phyloP scores from a whole-genome alignment of 1,140 invertebrate species.

The Odontomachus brunneus region DNA sequence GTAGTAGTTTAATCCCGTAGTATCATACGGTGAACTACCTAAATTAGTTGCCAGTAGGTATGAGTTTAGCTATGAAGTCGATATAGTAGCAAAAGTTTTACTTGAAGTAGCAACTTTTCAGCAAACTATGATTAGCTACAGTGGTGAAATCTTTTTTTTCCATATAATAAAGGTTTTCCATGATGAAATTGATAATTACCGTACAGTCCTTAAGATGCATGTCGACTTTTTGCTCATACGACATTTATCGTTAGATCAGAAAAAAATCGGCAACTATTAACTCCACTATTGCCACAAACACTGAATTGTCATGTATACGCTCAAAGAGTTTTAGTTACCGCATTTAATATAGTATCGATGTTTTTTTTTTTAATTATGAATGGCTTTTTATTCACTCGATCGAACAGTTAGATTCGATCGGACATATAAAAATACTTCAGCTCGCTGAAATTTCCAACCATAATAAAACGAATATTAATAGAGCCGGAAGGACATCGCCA shows the following conservation, averaged over 20 bases:
- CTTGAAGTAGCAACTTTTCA: no score
- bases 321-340: not conserved
- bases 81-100: no score
- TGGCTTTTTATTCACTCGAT: conserved; percentile 32
- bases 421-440: conserved; percentile 18
- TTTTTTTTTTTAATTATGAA: not conserved
- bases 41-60: no score
- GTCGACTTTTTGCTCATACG: no score
- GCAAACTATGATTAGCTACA: no score
- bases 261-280: not conserved
- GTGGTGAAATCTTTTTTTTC: no score
- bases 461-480: conserved; percentile 52
- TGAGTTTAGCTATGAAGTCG: no score
- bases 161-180: no score
- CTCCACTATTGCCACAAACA: not conserved
- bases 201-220: no score
- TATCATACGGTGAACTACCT: no score
- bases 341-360: conserved; percentile 6
- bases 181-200: no score
- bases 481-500: conserved; percentile 41
- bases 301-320: not conserved
- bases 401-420: not conserved
- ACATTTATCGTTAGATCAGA: not conserved
- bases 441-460: conserved; percentile 28
- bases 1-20: no score